A percentile compares a stretch with the other conserved stretches of the same genome.
phyloP scores from a whole-genome alignment of 2,888 invertebrate genomes.

The Drosophila conformis region DNA sequence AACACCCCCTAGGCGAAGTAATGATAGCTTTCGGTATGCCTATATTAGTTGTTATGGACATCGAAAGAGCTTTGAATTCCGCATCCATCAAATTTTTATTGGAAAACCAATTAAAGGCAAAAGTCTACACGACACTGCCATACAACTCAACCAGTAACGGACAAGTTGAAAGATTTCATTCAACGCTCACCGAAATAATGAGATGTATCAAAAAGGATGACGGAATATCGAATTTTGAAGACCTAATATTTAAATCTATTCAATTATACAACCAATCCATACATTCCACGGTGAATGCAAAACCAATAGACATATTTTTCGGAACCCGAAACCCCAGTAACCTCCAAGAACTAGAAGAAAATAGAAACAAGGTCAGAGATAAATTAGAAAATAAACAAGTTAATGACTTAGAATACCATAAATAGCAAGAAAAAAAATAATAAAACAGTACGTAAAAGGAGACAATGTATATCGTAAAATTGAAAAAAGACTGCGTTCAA shows the following conservation, averaged over 20 bases:
- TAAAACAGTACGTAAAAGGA: not conserved
- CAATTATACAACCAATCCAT: slow-evolving; percentile 43
- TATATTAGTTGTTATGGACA: slow-evolving; percentile 46
- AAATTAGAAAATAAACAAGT: not conserved
- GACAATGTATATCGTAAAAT: too few relatives aligned
- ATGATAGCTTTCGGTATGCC: slow-evolving; percentile 20
- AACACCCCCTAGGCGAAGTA: slow-evolving; percentile 24
- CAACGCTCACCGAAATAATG: slow-evolving; percentile 46
- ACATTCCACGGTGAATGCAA: slow-evolving; percentile 38
- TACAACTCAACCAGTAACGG: slow-evolving; percentile 1
- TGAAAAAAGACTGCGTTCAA: slow-evolving; percentile 27
- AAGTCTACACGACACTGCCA: not conserved
- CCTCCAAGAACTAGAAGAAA: not conserved
- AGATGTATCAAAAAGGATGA: slow-evolving; percentile 21
- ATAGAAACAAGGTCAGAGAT: not conserved
- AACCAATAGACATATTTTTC: slow-evolving; percentile 42
- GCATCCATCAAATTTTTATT: slow-evolving; percentile 42
- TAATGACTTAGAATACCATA: slow-evolving; percentile 5
- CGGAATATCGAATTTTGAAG: not conserved
- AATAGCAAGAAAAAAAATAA: slow-evolving; percentile 39
- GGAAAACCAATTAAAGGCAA: slow-evolving; percentile 34
- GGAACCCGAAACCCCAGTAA: too few relatives aligned
- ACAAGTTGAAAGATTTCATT: slow-evolving; percentile 51
- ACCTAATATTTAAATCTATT: slow-evolving; percentile 30
- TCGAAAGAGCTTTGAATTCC: slow-evolving; percentile 49